These are phyloP conservation scores for Sebastes nivosus DNA, from an alignment of 2,797 vertebrate genomes.

Conservation along the genomic window DNA sequence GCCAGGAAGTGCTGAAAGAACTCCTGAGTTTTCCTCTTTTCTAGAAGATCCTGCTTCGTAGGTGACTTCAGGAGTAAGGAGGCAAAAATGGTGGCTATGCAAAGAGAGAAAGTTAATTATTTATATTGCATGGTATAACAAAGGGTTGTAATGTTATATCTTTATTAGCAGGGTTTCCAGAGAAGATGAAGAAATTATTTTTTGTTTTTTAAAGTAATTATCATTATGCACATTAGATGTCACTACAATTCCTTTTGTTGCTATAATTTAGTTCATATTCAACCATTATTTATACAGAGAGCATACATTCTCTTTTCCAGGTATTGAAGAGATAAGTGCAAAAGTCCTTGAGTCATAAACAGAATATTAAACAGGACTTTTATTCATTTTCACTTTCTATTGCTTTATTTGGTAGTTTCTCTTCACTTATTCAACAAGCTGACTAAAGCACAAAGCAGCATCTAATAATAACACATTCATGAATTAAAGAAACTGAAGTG, in stretches of 20 bases:
- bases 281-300: neutral
- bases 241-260: neutral
- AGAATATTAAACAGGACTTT: neutral
- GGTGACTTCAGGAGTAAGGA: conserved; percentile 87
- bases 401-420: neutral
- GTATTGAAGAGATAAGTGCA: neutral
- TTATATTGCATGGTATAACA: neutral
- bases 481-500: neutral
- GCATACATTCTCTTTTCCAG: neutral
- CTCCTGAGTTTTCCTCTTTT: conserved; percentile 92
- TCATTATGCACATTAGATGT: neutral
- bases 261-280: neutral
- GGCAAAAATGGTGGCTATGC: conserved; percentile 88
- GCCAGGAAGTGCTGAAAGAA: conserved; percentile 91
- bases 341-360: neutral
- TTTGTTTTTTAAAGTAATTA: neutral
- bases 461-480: conserved; percentile 8
- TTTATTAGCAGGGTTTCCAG: neutral
- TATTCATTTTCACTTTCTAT: neutral
- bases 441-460: neutral
- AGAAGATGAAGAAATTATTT: neutral
- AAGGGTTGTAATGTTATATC: neutral
- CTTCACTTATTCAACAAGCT: neutral
- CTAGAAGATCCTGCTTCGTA: conserved; percentile 79
- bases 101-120: conserved; percentile 26